These are phyloP conservation scores for Chaetodon trifascialis DNA, from an alignment of 2,113 vertebrate genomes.

Conservation along the genomic window DNA sequence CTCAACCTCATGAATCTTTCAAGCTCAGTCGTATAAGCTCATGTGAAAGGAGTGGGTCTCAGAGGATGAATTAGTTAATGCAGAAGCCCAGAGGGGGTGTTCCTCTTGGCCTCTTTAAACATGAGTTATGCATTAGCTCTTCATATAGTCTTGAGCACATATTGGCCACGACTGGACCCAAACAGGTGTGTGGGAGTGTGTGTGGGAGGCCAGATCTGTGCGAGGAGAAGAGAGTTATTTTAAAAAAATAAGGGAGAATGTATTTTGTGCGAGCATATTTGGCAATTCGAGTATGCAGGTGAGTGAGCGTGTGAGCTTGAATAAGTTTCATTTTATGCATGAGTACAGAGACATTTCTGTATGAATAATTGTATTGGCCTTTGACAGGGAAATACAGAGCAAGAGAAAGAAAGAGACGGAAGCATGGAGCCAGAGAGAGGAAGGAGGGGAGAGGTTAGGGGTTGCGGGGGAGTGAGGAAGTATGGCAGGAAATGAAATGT, in stretches of 20 bases:
- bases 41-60: slow-evolving; percentile 55
- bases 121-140: slow-evolving; percentile 57
- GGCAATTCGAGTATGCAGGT: slow-evolving; percentile 43
- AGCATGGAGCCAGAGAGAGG: slow-evolving; percentile 7
- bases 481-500: slow-evolving; percentile 78
- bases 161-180: slow-evolving; percentile 7
- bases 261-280: slow-evolving; percentile 50
- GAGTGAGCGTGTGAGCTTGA: slow-evolving; percentile 60
- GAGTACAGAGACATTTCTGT: slow-evolving; percentile 67
- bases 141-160: slow-evolving; percentile 36
- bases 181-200: slow-evolving; percentile 21
- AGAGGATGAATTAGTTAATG: slow-evolving; percentile 65
- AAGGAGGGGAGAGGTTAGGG: slow-evolving; percentile 33
- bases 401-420: slow-evolving; percentile 22
- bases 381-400: slow-evolving; percentile 63
- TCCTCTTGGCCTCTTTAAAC: slow-evolving; percentile 45
- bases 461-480: slow-evolving; percentile 40
- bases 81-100: slow-evolving; percentile 24
- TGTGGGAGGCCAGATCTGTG: slow-evolving; percentile 2
- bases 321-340: slow-evolving; percentile 74
- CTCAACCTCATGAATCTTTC: slow-evolving; percentile 76
- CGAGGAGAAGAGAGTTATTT: neutral
- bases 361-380: slow-evolving; percentile 71
- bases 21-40: slow-evolving; percentile 66
- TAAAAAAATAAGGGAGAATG: neutral